Evolutionary conservation across 2,888 invertebrate species (phyloP).

Genomic region (Didymodactylos carnosus): DNA sequence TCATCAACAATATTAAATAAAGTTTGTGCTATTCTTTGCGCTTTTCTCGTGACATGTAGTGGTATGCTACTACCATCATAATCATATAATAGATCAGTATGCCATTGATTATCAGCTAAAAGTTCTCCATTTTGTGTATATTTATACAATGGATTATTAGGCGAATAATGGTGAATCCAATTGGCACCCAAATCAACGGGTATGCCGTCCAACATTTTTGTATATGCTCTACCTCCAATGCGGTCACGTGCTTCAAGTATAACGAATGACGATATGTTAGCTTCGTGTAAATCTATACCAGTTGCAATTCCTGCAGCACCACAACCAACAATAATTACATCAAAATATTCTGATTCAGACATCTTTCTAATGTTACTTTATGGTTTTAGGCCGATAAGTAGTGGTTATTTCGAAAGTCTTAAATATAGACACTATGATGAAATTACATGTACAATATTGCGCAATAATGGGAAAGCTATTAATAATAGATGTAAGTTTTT

Average conservation of each 20-base stretch:
- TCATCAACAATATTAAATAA: neutral
- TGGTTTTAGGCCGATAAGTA: too few species aligned
- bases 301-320: neutral
- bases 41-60: neutral
- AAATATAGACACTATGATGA: too few species aligned
- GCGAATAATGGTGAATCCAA: neutral
- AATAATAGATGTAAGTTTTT: too few species aligned
- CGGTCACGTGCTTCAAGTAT: neutral
- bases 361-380: too few species aligned
- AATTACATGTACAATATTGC: too few species aligned
- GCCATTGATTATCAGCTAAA: too few species aligned
- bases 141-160: neutral
- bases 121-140: too few species aligned
- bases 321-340: neutral
- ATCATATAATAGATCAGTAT: neutral
- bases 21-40: neutral
- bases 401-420: too few species aligned
- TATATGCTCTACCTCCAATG: neutral
- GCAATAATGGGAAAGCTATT: too few species aligned
- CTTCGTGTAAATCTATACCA: neutral
- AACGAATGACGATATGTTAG: neutral
- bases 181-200: neutral
- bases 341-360: neutral
- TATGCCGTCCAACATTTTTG: neutral
- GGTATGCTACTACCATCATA: neutral